A percentile compares a stretch with the other conserved stretches of the same genome.
Evolutionary conservation across 1,140 invertebrate species (phyloP).

Genomic region (Pachyrhynchus sulphureomaculatus): DNA sequence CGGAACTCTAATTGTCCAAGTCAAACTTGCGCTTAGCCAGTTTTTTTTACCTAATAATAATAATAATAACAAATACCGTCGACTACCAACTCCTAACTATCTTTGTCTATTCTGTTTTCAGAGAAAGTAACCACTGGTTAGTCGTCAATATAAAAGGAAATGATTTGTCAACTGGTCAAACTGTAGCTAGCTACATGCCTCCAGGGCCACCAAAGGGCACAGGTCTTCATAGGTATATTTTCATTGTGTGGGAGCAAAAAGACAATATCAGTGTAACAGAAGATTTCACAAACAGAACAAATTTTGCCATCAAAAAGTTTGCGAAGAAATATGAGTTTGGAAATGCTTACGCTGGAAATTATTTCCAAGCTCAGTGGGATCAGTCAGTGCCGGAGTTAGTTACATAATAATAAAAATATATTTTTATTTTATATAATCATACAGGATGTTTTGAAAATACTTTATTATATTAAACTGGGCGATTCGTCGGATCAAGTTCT

Average conservation of each 20-base stretch:
- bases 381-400: conserved; percentile 49
- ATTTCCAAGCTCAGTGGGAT: conserved; percentile 49
- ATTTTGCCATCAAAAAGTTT: conserved; percentile 46
- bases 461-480: no score
- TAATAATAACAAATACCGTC: no score
- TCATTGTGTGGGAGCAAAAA: conserved; percentile 79
- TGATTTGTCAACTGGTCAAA: conserved; percentile 56
- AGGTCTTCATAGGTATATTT: conserved; percentile 86
- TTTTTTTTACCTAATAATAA: no score
- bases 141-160: conserved; percentile 84
- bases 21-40: no score
- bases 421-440: no score
- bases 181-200: conserved; percentile 75
- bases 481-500: no score
- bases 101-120: conserved; percentile 41
- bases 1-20: no score
- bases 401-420: no score
- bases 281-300: conserved; percentile 41
- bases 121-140: conserved; percentile 90
- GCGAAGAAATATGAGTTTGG: conserved; percentile 49
- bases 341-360: conserved; percentile 48
- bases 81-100: no score
- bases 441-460: no score
- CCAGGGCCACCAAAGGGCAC: conserved; percentile 78
- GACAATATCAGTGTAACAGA: conserved; percentile 69